phyloP scores from a whole-genome alignment of 2,113 vertebrate species.

The Phalacrocorax brasilianus region DNA sequence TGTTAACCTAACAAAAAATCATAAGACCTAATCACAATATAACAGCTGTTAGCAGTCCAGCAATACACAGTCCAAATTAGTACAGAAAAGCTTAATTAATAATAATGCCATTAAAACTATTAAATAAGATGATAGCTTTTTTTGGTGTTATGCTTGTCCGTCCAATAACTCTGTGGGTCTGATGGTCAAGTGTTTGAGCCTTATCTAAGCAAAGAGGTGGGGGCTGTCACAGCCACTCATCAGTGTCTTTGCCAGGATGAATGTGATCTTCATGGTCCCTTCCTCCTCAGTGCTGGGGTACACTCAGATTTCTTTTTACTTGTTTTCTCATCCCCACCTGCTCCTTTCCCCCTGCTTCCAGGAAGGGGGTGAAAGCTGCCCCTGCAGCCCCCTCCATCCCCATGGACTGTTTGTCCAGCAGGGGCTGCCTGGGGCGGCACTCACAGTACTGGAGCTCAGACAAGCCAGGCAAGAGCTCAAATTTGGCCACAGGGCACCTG shows the following conservation, averaged over 20 bases:
- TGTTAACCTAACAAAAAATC: neutral
- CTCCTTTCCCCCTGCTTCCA: neutral
- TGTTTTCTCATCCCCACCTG: neutral
- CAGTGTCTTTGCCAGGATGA: neutral
- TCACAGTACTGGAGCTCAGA: neutral
- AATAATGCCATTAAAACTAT: neutral
- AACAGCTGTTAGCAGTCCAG: neutral
- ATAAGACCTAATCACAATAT: neutral
- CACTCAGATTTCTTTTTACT: neutral
- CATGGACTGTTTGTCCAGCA: fast-evolving
- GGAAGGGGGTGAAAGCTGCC: neutral
- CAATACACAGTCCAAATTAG: neutral
- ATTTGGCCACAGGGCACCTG: fast-evolving
- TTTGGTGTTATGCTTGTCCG: neutral
- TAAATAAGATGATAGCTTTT: neutral
- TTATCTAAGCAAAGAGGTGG: neutral
- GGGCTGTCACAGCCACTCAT: neutral
- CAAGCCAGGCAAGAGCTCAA: neutral
- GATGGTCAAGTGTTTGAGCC: neutral
- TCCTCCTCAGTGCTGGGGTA: neutral
- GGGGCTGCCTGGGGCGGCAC: fast-evolving
- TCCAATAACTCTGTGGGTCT: neutral
- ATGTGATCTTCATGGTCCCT: neutral
- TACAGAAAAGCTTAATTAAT: neutral
- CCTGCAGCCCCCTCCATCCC: fast-evolving